phyloP scores from a whole-genome alignment of 2,888 invertebrate species.

The Dromius quadrimaculatus region DNA sequence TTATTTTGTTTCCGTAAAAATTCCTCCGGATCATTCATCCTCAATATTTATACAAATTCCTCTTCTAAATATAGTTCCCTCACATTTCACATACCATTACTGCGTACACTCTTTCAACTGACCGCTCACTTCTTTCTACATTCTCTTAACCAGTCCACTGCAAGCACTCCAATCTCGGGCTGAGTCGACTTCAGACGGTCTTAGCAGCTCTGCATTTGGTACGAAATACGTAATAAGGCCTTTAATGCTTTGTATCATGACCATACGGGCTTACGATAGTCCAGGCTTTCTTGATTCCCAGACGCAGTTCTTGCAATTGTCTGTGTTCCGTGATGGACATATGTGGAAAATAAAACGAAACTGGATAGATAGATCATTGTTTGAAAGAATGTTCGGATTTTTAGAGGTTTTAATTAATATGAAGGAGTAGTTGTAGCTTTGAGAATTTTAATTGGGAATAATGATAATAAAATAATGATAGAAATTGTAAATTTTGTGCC shows the following conservation, averaged over 20 bases:
- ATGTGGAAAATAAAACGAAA: constrained; percentile 29
- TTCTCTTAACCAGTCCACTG: not conserved
- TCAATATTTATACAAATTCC: not conserved
- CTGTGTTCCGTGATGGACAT: constrained; percentile 21
- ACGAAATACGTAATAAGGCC: constrained; percentile 44
- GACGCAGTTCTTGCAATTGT: not conserved
- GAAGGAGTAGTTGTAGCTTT: not conserved
- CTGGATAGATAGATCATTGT: constrained; percentile 1
- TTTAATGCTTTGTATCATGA: not conserved
- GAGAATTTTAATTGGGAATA: constrained; percentile 17
- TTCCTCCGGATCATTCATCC: too few species aligned
- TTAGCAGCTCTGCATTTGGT: constrained; percentile 35
- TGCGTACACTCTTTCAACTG: too few species aligned
- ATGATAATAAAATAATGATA: not conserved
- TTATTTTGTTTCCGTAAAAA: too few species aligned
- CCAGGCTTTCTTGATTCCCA: not conserved
- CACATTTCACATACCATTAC: too few species aligned
- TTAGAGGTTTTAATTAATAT: not conserved
- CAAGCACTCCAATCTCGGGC: not conserved
- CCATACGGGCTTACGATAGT: constrained; percentile 8
- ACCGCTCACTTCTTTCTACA: not conserved
- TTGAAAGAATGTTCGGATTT: not conserved
- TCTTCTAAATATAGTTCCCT: constrained; percentile 18
- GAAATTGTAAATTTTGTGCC: not conserved
- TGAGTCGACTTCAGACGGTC: not conserved